A percentile compares a stretch with the other conserved stretches of the same genome.
Conservation (phyloP, 2,113 vertebrate species). For the Sapayoa aenigma region DNA sequence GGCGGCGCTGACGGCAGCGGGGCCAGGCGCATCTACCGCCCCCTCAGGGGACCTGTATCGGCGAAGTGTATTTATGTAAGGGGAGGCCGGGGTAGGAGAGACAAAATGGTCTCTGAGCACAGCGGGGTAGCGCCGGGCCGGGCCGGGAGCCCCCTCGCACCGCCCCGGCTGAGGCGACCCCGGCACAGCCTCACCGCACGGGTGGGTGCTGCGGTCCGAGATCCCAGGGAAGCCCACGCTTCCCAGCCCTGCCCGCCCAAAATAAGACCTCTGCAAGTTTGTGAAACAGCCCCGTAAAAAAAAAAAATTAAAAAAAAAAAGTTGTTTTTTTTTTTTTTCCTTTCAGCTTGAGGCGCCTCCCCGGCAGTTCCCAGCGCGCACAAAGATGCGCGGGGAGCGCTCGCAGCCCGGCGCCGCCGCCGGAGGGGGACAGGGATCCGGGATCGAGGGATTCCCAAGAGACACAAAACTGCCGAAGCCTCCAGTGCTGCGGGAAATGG, state of each 20-base stretch:
- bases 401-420: neutral
- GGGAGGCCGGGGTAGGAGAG: neutral
- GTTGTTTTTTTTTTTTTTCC: too few species aligned
- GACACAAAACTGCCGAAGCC: neutral
- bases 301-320: neutral
- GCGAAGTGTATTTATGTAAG: neutral
- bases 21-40: neutral
- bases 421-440: neutral
- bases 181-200: neutral
- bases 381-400: neutral
- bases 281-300: neutral
- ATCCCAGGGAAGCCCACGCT: neutral
- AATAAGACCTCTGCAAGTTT: neutral
- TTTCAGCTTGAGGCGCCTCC: neutral
- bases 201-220: neutral
- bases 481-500: fast-evolving
- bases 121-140: neutral
- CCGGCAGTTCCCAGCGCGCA: neutral
- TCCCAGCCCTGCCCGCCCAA: neutral
- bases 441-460: neutral
- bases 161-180: too few species aligned
- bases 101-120: slow-evolving; percentile 16
- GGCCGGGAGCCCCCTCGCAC: neutral
- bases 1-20: neutral
- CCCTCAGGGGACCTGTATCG: neutral